Evolutionary conservation across 2,797 vertebrate species (phyloP), one percentile per base, ranked within the genome.

Genomic region (Catostomus latipinnis): DNA sequence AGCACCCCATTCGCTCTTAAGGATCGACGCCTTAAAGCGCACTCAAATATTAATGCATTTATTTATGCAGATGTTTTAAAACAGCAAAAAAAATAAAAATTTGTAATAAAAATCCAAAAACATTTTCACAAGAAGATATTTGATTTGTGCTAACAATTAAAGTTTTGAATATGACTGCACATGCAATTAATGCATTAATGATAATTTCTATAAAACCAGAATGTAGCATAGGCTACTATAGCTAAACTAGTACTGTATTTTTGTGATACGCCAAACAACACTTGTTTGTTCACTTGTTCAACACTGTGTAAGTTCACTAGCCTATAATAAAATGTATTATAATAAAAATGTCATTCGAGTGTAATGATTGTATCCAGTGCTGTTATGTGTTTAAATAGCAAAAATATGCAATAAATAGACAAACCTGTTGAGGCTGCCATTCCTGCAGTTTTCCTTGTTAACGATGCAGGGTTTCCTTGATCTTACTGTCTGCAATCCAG

Each of bases 341-440:
- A 34, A 34, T 34, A 34, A 34, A 34, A 34, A 34, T 34, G 2
- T 3, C 34, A 34, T 34, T 34, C 34, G 2, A 34, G 34, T 34
- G 34, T 34, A 34, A 3, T 34, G 9, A 13, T 1, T 43, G 5
- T 8, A 65, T 45, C 46, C 43, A 34, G 45, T 43, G 66, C 57
- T 12, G 10, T 54, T 71, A 7, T 7, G 63, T 10, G 0, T 9
- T 9, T 50, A 16, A 61, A 62, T 71, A 9, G 2, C 8, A 76
- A 45, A 50, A 9, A 6, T 13, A 74, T 45, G 78, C 52, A 61
- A 74, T 53, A 11, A 56, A 46, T 22, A 43, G 56, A 88, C 92
- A 76, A 88, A 95, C 94, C 94, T 93, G 69, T 72, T 67, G 90
- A 80, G 74, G 90, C 85, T 56, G 89, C 78, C 94, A 95, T 95